phyloP scores from a whole-genome alignment of 2,888 invertebrate species.

The Synanthedon vespiformis region DNA sequence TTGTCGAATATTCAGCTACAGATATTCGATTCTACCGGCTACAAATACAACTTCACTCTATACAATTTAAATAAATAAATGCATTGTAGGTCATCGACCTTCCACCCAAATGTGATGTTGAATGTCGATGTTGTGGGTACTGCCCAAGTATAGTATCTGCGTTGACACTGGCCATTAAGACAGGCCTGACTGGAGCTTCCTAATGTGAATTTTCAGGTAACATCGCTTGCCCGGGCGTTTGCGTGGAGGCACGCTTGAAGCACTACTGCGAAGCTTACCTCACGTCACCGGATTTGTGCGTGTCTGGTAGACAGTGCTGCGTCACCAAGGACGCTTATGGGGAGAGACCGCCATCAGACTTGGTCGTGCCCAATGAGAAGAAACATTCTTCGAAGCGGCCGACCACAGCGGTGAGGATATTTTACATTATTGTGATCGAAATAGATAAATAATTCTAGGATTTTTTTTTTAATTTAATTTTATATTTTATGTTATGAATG shows the following conservation, averaged over 20 bases:
- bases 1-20: too few species aligned
- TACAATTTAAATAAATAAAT: too few species aligned
- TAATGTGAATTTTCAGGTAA: conserved; percentile 42
- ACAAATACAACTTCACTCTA: too few species aligned
- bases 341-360: conserved; percentile 77
- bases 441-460: conserved; percentile 4
- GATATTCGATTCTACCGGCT: too few species aligned
- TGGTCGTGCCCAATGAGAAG: conserved; percentile 75
- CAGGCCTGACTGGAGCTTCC: too few species aligned
- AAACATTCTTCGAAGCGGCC: conserved; percentile 51
- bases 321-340: conserved; percentile 81
- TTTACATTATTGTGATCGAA: too few species aligned
- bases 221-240: conserved; percentile 81
- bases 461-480: not conserved
- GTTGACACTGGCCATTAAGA: too few species aligned
- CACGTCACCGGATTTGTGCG: conserved; percentile 79
- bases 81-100: too few species aligned
- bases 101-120: too few species aligned
- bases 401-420: conserved; percentile 34
- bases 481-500: not conserved
- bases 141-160: not conserved
- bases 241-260: conserved; percentile 83
- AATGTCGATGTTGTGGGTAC: too few species aligned
- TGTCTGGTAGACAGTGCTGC: conserved; percentile 82
- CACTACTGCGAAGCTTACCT: conserved; percentile 90